These are phyloP conservation scores for Camponotus floridanus DNA, from an alignment of 1,140 invertebrate genomes.

Conservation along the genomic window DNA sequence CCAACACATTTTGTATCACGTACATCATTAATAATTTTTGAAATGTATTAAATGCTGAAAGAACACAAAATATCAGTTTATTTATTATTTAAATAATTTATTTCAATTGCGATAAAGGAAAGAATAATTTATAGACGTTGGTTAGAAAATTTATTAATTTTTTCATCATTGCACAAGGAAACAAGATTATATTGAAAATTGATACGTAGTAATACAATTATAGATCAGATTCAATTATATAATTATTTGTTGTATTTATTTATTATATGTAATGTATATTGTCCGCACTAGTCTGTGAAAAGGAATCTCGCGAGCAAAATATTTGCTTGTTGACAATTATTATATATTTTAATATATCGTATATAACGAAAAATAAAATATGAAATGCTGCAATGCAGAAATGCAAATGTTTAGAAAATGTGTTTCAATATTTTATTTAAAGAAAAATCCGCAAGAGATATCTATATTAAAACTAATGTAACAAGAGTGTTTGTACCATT, in stretches of 20 bases:
- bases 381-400: not conserved
- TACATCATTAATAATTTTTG: constrained; percentile 28
- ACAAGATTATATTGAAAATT: constrained; percentile 15
- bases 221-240: not conserved
- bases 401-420: constrained; percentile 16
- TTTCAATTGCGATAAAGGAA: constrained; percentile 53
- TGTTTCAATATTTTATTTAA: constrained; percentile 35
- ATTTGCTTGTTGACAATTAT: not conserved
- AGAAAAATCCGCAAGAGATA: constrained; percentile 27
- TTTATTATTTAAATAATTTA: constrained; percentile 26
- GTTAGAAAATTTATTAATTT: not conserved
- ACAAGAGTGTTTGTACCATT: constrained; percentile 68
- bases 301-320: not conserved
- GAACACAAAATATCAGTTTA: not conserved
- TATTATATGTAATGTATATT: constrained; percentile 1
- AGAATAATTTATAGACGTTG: constrained; percentile 6
- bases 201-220: not conserved
- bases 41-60: constrained; percentile 51
- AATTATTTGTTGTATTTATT: not conserved
- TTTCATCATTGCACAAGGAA: not conserved
- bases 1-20: constrained; percentile 29
- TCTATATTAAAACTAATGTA: constrained; percentile 71
- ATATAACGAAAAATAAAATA: constrained; percentile 22
- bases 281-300: not conserved
- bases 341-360: not conserved